These are phyloP conservation scores for Nymphalis c-album DNA, from an alignment of 2,888 invertebrate species.

Conservation along the genomic window DNA sequence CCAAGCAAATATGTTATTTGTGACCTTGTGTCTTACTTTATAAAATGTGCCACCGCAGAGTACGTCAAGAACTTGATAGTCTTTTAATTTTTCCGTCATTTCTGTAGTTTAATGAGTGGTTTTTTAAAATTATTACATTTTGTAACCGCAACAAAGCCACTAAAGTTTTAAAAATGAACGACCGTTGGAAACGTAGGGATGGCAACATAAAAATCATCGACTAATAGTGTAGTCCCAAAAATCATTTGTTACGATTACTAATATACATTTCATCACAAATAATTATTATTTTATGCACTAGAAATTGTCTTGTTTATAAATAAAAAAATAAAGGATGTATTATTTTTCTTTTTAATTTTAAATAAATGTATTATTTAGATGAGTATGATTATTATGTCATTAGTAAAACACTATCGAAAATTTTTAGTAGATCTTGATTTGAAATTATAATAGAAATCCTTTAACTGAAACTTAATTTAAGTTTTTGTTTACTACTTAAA, in stretches of 20 bases:
- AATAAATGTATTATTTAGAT: too few species aligned
- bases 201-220: conserved; percentile 32
- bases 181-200: conserved; percentile 65
- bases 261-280: not conserved
- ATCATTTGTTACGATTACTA: conserved; percentile 3
- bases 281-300: too few species aligned
- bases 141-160: conserved; percentile 71
- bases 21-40: conserved; percentile 79
- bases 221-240: conserved; percentile 23
- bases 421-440: too few species aligned
- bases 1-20: conserved; percentile 76
- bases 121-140: conserved; percentile 62
- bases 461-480: too few species aligned
- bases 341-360: too few species aligned
- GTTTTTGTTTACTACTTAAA: too few species aligned
- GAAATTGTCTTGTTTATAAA: too few species aligned
- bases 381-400: too few species aligned
- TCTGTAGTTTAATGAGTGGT: conserved; percentile 40
- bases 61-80: conserved; percentile 78
- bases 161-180: conserved; percentile 60
- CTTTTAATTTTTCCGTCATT: conserved; percentile 72
- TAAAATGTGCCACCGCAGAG: conserved; percentile 76
- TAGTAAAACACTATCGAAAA: too few species aligned
- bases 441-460: too few species aligned
- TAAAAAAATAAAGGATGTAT: too few species aligned